Evolutionary conservation across 2,888 invertebrate species (phyloP).

Genomic region (Cataglyphis rosenhaueri): DNA sequence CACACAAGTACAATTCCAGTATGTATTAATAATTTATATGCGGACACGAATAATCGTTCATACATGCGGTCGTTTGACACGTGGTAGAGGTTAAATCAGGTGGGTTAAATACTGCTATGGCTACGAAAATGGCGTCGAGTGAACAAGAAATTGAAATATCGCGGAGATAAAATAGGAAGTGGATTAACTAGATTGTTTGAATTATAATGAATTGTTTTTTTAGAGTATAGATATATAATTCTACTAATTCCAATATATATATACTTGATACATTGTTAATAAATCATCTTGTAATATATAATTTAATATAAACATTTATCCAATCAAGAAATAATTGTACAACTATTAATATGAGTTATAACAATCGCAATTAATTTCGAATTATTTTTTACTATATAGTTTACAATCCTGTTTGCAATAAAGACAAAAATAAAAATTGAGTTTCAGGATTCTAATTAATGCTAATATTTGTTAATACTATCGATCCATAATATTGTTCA

Average conservation of each 20-base stretch:
- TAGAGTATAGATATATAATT: slow-evolving; percentile 52
- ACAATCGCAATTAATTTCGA: background rate
- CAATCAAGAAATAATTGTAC: slow-evolving; percentile 35
- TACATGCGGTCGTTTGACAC: background rate
- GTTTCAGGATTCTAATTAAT: background rate
- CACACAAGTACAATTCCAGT: background rate
- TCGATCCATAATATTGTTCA: slow-evolving; percentile 4
- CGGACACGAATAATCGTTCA: background rate
- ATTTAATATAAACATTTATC: slow-evolving; percentile 20
- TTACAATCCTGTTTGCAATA: background rate
- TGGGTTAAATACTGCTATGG: background rate
- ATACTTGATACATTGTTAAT: slow-evolving; percentile 51
- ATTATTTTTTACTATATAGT: background rate
- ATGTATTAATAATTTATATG: background rate
- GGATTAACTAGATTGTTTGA: background rate
- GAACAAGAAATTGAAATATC: background rate
- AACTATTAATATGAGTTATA: slow-evolving; percentile 14
- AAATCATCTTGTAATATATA: slow-evolving; percentile 50
- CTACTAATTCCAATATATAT: slow-evolving; percentile 30
- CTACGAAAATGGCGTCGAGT: too few species aligned
- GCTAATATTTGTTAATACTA: slow-evolving; percentile 2
- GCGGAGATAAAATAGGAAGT: background rate
- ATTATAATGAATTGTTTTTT: background rate
- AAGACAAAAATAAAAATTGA: slow-evolving; percentile 26
- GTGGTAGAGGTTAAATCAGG: background rate